Percentiles rank a stretch among this genome's conserved stretches.
phyloP scores from a whole-genome alignment of 1,140 invertebrate species.

The Battus philenor region DNA sequence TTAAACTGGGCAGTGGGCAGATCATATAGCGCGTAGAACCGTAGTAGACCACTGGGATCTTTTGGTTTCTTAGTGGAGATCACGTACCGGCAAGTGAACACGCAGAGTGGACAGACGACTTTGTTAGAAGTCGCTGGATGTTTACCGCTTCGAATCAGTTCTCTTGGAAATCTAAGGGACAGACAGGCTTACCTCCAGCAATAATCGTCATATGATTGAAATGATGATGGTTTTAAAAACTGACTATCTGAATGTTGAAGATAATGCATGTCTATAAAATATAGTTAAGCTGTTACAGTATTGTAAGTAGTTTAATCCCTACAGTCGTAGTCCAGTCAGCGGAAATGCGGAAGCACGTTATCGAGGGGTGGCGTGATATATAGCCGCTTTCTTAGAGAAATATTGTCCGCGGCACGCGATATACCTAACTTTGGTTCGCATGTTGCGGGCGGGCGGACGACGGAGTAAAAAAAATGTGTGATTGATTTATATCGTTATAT shows the following conservation, averaged over 20 bases:
- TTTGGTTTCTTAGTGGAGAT: too few relatives aligned
- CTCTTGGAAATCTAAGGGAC: too few relatives aligned
- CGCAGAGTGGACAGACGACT: too few relatives aligned
- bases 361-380: slow-evolving; percentile 46
- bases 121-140: too few relatives aligned
- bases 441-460: slow-evolving; percentile 5
- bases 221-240: slow-evolving; percentile 2
- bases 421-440: slow-evolving; percentile 25
- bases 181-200: too few relatives aligned
- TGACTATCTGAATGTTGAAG: slow-evolving; percentile 3
- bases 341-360: slow-evolving; percentile 30
- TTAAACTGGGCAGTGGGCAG: too few relatives aligned
- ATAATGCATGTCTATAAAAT: not conserved
- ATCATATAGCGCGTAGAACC: too few relatives aligned
- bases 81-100: too few relatives aligned
- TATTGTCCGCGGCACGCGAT: slow-evolving; percentile 41
- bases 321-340: slow-evolving; percentile 30
- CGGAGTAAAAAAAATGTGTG: not conserved
- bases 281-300: slow-evolving; percentile 4
- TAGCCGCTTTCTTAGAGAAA: slow-evolving; percentile 46
- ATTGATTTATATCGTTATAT: slow-evolving; percentile 16
- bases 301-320: slow-evolving; percentile 9
- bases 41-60: too few relatives aligned
- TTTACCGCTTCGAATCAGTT: too few relatives aligned
- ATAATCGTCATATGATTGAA: too few relatives aligned